Percentiles rank a stretch among this genome's conserved stretches.
Conservation (phyloP, 2,888 invertebrate species). For the Ptychoptera albimana region DNA sequence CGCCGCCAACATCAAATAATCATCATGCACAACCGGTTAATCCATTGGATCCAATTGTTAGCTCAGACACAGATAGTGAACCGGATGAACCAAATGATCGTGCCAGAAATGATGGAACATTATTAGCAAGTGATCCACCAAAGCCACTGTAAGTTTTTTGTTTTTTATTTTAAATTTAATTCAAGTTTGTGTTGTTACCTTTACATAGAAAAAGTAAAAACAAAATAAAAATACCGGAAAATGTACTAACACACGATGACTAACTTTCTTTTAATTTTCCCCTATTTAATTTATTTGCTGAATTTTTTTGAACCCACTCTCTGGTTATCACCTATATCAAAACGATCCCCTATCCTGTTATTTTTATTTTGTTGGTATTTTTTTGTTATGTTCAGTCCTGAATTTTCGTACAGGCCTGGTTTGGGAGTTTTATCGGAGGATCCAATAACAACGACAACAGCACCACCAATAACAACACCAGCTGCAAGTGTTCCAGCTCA, state of each 20-base stretch:
- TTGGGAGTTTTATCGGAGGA: conserved; percentile 45
- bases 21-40: conserved; percentile 34
- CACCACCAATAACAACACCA: conserved; percentile 25
- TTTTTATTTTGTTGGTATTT: conserved; percentile 2
- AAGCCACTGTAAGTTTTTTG: conserved; percentile 76
- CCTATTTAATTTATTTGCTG: neutral
- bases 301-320: no score
- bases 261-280: conserved; percentile 1
- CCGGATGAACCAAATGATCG: conserved; percentile 67
- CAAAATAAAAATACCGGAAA: neutral
- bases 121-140: conserved; percentile 90
- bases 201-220: neutral
- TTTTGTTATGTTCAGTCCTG: conserved; percentile 45
- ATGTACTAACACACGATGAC: neutral
- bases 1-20: conserved; percentile 28
- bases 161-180: conserved; percentile 4
- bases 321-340: no score
- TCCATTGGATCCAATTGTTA: conserved; percentile 48
- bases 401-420: conserved; percentile 67
- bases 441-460: conserved; percentile 24
- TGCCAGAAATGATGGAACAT: conserved; percentile 80
- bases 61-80: conserved; percentile 68
- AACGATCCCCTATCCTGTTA: conserved; percentile 3
- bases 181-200: neutral
- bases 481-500: conserved; percentile 14